Evolutionary conservation across 2,797 vertebrate genomes (phyloP).

Genomic region (Pterois miles): DNA sequence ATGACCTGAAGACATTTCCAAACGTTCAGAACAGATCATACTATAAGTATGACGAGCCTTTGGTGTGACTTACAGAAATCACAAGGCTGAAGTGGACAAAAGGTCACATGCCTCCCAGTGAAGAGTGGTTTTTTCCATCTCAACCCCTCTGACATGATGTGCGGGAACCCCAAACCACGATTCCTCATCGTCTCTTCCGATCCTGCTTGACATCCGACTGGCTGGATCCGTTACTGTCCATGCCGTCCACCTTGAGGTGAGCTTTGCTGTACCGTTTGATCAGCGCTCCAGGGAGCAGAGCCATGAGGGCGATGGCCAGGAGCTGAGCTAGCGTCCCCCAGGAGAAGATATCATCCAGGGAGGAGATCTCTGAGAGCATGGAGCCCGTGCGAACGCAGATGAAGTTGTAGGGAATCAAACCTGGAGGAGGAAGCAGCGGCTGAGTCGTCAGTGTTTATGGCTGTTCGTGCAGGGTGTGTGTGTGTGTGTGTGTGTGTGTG

Average conservation of each 20-base stretch:
- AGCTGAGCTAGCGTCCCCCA: conserved; percentile 92
- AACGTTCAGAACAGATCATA: conserved; percentile 1
- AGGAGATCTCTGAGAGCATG: conserved; percentile 92
- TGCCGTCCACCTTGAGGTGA: conserved; percentile 82
- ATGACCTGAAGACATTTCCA: conserved; percentile 19
- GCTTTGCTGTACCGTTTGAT: conserved; percentile 87
- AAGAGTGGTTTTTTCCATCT: not conserved
- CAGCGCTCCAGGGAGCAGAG: conserved; percentile 91
- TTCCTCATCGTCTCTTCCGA: conserved; percentile 80
- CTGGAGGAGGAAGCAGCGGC: conserved; percentile 69
- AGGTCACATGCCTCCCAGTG: conserved; percentile 24
- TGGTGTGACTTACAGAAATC: conserved; percentile 37
- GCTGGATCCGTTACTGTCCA: conserved; percentile 59
- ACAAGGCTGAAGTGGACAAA: not conserved
- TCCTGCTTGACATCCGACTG: conserved; percentile 52
- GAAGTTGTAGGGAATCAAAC: conserved; percentile 97
- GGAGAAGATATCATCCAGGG: conserved; percentile 95
- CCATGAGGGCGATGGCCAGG: conserved; percentile 88
- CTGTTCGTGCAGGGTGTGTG: not conserved
- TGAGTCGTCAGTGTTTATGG: not conserved
- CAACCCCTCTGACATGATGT: not conserved
- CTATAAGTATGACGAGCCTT: not conserved
- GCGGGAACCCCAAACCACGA: not conserved
- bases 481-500: not conserved
- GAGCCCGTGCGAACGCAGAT: conserved; percentile 96